Conservation (phyloP, 2,888 invertebrate genomes). For the Andrena hattorfiana region DNA sequence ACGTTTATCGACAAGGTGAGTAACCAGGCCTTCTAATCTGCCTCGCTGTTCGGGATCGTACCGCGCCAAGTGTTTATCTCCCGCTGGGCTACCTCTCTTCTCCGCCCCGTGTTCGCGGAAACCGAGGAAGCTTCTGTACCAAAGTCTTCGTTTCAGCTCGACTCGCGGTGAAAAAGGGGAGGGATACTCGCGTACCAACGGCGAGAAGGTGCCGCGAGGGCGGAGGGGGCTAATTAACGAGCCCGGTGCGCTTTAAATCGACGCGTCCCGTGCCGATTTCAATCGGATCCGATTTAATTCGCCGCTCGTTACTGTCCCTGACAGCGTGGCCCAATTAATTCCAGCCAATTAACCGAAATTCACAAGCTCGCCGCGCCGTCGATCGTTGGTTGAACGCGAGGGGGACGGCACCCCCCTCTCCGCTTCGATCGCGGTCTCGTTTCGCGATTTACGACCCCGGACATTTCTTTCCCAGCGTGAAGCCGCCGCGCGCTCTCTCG, state of each 20-base stretch:
- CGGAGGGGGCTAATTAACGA: slow-evolving; percentile 33
- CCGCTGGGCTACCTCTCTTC: not conserved
- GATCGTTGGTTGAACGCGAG: too few species aligned
- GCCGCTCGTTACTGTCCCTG: slow-evolving; percentile 33
- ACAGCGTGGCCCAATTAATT: slow-evolving; percentile 41
- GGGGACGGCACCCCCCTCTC: too few species aligned
- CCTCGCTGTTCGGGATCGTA: slow-evolving; percentile 15
- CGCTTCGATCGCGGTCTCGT: too few species aligned
- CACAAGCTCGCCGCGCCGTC: not conserved
- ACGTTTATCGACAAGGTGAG: slow-evolving; percentile 83
- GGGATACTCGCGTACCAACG: not conserved
- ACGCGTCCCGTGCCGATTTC: slow-evolving; percentile 29
- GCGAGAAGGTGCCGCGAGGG: not conserved
- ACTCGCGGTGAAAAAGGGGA: too few species aligned
- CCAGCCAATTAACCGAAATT: slow-evolving; percentile 49
- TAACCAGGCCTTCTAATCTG: slow-evolving; percentile 63
- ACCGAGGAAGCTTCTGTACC: not conserved
- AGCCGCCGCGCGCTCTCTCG: too few species aligned
- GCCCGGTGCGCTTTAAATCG: slow-evolving; percentile 20
- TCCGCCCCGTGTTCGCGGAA: slow-evolving; percentile 5
- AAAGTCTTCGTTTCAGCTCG: not conserved
- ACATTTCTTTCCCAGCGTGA: too few species aligned
- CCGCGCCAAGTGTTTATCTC: slow-evolving; percentile 12
- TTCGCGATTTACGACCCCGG: too few species aligned
- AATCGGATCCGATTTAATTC: slow-evolving; percentile 46